Conservation (phyloP, 2,888 invertebrate genomes). For the Apodemia mormo region DNA sequence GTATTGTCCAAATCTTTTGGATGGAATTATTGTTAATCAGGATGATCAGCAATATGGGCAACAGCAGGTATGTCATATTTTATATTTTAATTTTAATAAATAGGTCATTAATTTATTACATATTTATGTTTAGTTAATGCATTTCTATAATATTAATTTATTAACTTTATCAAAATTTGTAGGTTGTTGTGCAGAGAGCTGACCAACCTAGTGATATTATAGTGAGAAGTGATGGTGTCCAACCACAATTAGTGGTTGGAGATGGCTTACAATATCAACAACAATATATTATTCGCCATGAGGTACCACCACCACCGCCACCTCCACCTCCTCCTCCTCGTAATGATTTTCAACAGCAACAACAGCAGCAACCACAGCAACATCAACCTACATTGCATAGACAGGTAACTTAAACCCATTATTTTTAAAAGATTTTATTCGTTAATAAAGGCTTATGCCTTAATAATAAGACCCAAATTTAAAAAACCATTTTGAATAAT, state of each 20-base stretch:
- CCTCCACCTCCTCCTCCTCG: slow-evolving; percentile 56
- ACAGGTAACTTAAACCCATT: not conserved
- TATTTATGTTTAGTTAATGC: not conserved
- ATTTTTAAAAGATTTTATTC: no score
- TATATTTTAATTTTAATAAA: not conserved
- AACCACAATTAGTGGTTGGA: slow-evolving; percentile 67
- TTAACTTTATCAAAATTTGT: slow-evolving; percentile 27
- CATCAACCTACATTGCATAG: slow-evolving; percentile 13
- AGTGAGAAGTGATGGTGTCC: slow-evolving; percentile 71
- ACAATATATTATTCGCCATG: slow-evolving; percentile 76
- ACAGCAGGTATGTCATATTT: slow-evolving; percentile 63
- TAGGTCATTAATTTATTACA: not conserved
- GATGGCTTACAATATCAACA: slow-evolving; percentile 74
- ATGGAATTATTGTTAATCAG: slow-evolving; percentile 74
- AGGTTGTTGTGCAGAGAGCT: slow-evolving; percentile 80
- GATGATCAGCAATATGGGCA: slow-evolving; percentile 76
- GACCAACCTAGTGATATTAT: slow-evolving; percentile 80
- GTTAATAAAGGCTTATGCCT: no score
- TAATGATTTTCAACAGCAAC: slow-evolving; percentile 63
- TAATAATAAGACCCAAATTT: no score
- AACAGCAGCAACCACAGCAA: slow-evolving; percentile 51
- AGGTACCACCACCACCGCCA: slow-evolving; percentile 58
- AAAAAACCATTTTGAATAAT: no score
- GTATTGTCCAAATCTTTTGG: slow-evolving; percentile 83
- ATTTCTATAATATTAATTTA: not conserved